These are phyloP conservation scores for Varanus komodoensis DNA, from an alignment of 2,113 vertebrate genomes.

Conservation along the genomic window DNA sequence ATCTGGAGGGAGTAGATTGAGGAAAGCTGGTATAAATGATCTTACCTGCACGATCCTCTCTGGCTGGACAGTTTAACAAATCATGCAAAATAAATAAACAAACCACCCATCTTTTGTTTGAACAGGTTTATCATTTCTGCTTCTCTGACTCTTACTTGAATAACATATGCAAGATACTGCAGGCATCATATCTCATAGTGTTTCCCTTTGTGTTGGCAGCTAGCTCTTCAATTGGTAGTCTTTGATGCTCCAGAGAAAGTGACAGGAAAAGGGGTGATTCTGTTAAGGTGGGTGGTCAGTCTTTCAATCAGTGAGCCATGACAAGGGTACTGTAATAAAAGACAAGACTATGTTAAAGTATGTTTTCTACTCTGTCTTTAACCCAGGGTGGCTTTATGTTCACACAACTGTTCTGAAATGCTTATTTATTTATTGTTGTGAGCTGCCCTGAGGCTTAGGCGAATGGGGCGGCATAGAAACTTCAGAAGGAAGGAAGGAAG, in stretches of 20 bases:
- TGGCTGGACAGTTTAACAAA: background rate
- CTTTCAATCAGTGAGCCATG: background rate
- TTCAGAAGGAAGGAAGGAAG: too few species aligned
- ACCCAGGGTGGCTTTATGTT: background rate
- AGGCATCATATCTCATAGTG: background rate
- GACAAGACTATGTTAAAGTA: background rate
- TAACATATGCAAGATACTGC: background rate
- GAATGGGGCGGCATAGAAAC: too few species aligned
- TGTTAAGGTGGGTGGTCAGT: background rate
- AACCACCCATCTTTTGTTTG: background rate
- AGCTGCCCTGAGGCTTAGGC: too few species aligned
- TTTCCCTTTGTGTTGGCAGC: background rate
- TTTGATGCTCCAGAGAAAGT: background rate
- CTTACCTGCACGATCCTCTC: background rate
- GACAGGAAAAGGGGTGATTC: background rate
- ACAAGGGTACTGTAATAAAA: background rate
- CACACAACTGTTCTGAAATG: background rate
- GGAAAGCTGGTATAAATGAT: too few species aligned
- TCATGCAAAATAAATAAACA: background rate
- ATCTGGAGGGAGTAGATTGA: too few species aligned
- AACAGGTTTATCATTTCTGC: background rate
- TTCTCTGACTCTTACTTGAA: too few species aligned
- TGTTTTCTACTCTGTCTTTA: background rate
- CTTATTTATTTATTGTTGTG: too few species aligned
- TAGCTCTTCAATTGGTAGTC: background rate